Evolutionary conservation across 2,888 invertebrate species (phyloP).

Genomic region (Mimachlamys varia): DNA sequence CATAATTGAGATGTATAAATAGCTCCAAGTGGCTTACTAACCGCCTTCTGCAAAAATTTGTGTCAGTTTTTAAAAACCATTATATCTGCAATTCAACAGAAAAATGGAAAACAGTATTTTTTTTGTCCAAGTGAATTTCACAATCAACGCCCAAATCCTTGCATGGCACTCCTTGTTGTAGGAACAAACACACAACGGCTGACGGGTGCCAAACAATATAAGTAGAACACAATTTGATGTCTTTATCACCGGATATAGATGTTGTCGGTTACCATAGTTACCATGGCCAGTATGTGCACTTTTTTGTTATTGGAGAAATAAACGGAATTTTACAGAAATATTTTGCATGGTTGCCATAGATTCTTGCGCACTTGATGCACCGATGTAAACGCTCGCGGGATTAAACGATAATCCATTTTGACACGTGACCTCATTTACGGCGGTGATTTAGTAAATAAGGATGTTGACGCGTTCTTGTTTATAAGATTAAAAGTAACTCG

Average conservation of each 20-base stretch:
- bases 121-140: too few relatives aligned
- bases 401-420: not conserved
- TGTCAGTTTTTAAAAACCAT: too few relatives aligned
- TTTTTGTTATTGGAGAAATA: conserved; percentile 11
- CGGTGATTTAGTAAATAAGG: not conserved
- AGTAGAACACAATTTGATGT: not conserved
- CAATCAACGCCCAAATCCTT: too few relatives aligned
- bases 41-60: too few relatives aligned
- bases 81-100: too few relatives aligned
- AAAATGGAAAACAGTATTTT: too few relatives aligned
- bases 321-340: conserved; percentile 14
- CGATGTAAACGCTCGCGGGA: not conserved
- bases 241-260: not conserved
- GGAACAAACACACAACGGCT: too few relatives aligned
- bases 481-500: not conserved
- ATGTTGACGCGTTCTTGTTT: not conserved
- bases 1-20: too few relatives aligned
- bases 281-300: not conserved
- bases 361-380: not conserved
- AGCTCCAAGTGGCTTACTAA: too few relatives aligned
- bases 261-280: not conserved
- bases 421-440: not conserved
- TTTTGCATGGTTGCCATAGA: not conserved
- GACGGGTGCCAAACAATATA: too few relatives aligned
- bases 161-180: too few relatives aligned